Evolutionary conservation across 2,797 vertebrate genomes (phyloP).

Genomic region (Zalophus californianus): DNA sequence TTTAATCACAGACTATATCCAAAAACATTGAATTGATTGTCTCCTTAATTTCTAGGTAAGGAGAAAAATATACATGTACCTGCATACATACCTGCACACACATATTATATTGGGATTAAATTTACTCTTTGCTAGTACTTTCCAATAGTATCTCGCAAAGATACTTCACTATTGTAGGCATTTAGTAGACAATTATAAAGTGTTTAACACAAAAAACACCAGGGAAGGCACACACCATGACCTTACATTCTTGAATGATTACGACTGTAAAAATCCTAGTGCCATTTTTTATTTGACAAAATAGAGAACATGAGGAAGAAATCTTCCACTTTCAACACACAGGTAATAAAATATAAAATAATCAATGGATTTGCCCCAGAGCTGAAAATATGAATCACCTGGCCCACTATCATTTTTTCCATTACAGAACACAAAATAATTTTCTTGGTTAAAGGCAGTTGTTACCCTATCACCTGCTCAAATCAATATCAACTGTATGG

Average conservation of each 20-base stretch:
- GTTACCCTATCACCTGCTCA: not conserved
- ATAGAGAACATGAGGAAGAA: not conserved
- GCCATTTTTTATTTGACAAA: constrained; percentile 6
- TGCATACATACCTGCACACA: not conserved
- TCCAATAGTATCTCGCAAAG: not conserved
- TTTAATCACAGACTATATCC: not conserved
- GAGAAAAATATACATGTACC: not conserved
- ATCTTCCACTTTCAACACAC: not conserved
- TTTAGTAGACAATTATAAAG: not conserved
- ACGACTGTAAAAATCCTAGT: not conserved
- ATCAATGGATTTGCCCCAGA: not conserved
- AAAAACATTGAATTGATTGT: not conserved
- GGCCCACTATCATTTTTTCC: not conserved
- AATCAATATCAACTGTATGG: not conserved
- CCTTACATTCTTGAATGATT: not conserved
- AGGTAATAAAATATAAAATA: constrained; percentile 24
- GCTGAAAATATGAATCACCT: constrained; percentile 33
- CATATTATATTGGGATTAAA: not conserved
- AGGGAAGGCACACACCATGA: not conserved
- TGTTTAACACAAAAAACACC: not conserved
- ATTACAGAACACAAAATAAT: not conserved
- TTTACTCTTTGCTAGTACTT: not conserved
- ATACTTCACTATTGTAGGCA: not conserved
- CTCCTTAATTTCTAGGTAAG: not conserved
- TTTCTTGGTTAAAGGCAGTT: constrained; percentile 2